Percentiles rank a stretch among this genome's conserved stretches.
Evolutionary conservation across 53 echinoderm and acorn worm genomes (phyloP).

Genomic region (Arbacia lixula): DNA sequence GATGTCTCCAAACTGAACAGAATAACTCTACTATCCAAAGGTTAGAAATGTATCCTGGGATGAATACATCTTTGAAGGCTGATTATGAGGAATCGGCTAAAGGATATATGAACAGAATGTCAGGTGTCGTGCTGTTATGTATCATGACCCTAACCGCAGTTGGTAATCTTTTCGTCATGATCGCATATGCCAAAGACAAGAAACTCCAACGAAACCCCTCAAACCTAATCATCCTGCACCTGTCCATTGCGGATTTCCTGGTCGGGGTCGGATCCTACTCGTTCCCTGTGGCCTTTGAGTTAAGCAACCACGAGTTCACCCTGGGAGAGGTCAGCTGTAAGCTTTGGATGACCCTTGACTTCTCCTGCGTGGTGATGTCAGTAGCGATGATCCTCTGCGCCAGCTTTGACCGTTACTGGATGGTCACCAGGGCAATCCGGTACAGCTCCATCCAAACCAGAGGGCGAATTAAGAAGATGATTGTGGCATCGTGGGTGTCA

Average conservation of each 20-base stretch:
- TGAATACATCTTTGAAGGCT: too few relatives aligned
- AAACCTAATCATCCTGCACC: conserved; percentile 18
- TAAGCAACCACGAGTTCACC: neutral
- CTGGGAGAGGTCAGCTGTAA: neutral
- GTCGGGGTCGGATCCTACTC: neutral
- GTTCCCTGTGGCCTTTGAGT: neutral
- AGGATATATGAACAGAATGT: too few relatives aligned
- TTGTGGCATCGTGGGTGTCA: neutral
- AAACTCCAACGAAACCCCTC: neutral
- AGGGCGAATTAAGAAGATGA: conserved; percentile 1
- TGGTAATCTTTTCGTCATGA: conserved; percentile 14
- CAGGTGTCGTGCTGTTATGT: too few relatives aligned
- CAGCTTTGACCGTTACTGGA: conserved; percentile 11
- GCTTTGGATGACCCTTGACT: neutral
- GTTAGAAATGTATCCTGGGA: too few relatives aligned
- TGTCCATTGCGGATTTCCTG: conserved; percentile 15
- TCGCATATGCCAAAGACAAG: conserved; percentile 8
- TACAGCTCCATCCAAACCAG: conserved; percentile 1
- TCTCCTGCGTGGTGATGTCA: neutral
- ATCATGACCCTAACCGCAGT: conserved; percentile 3
- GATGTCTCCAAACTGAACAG: too few relatives aligned
- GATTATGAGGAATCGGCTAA: too few relatives aligned
- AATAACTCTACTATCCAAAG: too few relatives aligned
- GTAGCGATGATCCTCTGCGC: conserved; percentile 26
- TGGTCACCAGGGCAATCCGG: conserved; percentile 6